These are phyloP conservation scores for Chaenogobius annularis DNA, from an alignment of 2,113 vertebrate genomes.

Conservation along the genomic window DNA sequence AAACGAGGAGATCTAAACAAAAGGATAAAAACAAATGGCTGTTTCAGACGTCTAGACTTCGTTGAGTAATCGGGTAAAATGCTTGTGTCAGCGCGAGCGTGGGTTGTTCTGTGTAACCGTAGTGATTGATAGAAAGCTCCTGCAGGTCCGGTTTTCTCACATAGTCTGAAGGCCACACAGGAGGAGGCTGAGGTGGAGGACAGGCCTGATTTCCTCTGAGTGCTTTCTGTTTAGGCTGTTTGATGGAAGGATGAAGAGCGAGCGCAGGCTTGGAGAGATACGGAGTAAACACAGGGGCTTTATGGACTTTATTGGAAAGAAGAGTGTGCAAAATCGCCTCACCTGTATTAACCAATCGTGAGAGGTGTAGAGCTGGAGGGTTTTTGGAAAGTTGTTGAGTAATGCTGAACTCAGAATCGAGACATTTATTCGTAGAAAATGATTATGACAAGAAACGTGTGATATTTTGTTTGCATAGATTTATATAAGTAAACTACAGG, in stretches of 20 bases:
- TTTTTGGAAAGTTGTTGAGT: no score
- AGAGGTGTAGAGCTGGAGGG: no score
- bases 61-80: constrained; percentile 19
- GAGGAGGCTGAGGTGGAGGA: constrained; percentile 32
- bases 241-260: constrained; percentile 30
- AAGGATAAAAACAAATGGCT: not conserved
- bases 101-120: not conserved
- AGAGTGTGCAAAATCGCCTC: not conserved
- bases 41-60: constrained; percentile 12
- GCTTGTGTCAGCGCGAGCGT: constrained; percentile 3
- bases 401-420: no score
- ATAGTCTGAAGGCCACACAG: constrained; percentile 45
- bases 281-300: not conserved
- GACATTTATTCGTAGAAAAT: no score
- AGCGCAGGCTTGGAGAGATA: not conserved
- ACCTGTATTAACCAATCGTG: no score
- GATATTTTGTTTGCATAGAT: no score
- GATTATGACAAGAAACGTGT: no score
- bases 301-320: not conserved
- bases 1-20: not conserved
- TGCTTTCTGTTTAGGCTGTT: constrained; percentile 55
- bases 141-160: constrained; percentile 29
- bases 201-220: constrained; percentile 56
- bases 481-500: no score
- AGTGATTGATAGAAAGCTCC: constrained; percentile 36